Base-by-base conservation (phyloP, 92 coral and sea anemone species). In the Epizoanthus rinbou region DNA sequence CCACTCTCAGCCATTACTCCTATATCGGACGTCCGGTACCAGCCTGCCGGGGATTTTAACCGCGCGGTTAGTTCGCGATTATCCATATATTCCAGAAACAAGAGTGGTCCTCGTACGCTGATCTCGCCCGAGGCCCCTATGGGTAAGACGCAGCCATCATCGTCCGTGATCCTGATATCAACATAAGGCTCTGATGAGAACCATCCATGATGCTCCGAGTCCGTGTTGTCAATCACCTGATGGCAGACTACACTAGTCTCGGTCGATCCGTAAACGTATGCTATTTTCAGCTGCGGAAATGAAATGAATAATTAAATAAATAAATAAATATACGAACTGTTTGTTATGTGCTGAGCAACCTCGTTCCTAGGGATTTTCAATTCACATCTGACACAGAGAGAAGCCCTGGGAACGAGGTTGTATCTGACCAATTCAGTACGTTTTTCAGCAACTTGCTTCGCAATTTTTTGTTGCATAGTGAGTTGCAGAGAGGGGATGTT, bases 151-250 rank as follows among this genome's bases (percentile, higher is more conserved):
- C 67, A 37, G 57, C 84, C 71, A 5, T 83, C 75, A 8, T 76
- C 58, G 37, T 78, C 35, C 14, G 57, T 80, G 6, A 88, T 65
- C 70, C 83, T 83, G 65, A 88, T 11, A 59, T 88, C 91, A 19
- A 39, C 69, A 28, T 85, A 85, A 9, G 87, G 87, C 2, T 28
- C 31, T 28, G 31, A 2, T 28, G 31, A 28, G 31, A 28, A 0
- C 31, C 31, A 28, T 28, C 31, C 31, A 28, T 28, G 31, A 28
- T 28, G 31, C 31, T 28, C 31, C 31, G 31, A 28, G 31, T 28
- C 31, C 1, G 31, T 28, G 31, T 2, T 28, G 31, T 28, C 31
- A 28, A 28, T 28, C 2, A 28, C 31, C 31, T 28, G 31, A 28
- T 28, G 31, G 31, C 31, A 28, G 31, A 28, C 31, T 28, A 28